Percentiles rank a stretch among this genome's conserved stretches.
phyloP scores from a whole-genome alignment of 2,888 invertebrate genomes.

The Erebia aethiops region DNA sequence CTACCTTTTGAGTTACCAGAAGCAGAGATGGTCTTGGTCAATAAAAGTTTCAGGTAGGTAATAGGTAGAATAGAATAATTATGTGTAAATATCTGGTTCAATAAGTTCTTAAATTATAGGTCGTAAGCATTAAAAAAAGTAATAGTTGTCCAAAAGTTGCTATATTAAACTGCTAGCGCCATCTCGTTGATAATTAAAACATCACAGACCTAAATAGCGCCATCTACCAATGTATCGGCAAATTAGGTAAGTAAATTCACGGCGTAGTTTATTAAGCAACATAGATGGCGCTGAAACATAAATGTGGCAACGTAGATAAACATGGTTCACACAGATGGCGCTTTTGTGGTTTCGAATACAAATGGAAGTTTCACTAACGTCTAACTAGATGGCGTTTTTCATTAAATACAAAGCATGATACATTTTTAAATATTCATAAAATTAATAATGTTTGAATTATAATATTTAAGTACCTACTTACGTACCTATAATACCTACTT shows the following conservation, averaged over 20 bases:
- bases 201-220: background rate
- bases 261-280: background rate
- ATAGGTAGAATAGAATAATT: too few species aligned
- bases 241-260: background rate
- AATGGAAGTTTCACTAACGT: background rate
- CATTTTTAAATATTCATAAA: too few species aligned
- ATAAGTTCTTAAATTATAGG: too few species aligned
- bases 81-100: too few species aligned
- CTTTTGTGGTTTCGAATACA: background rate
- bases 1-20: too few species aligned
- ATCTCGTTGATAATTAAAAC: background rate
- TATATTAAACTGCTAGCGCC: slow-evolving; percentile 1
- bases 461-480: too few species aligned
- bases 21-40: too few species aligned
- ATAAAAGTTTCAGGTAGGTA: too few species aligned
- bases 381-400: background rate
- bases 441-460: too few species aligned
- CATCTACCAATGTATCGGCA: background rate
- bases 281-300: slow-evolving; percentile 37
- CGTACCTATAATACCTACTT: too few species aligned
- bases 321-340: background rate
- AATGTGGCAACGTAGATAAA: background rate
- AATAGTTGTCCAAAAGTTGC: background rate
- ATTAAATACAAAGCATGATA: too few species aligned
- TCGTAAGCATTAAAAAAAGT: too few species aligned